phyloP scores from a whole-genome alignment of 2,888 invertebrate species.

The Philopedon plagiatum region DNA sequence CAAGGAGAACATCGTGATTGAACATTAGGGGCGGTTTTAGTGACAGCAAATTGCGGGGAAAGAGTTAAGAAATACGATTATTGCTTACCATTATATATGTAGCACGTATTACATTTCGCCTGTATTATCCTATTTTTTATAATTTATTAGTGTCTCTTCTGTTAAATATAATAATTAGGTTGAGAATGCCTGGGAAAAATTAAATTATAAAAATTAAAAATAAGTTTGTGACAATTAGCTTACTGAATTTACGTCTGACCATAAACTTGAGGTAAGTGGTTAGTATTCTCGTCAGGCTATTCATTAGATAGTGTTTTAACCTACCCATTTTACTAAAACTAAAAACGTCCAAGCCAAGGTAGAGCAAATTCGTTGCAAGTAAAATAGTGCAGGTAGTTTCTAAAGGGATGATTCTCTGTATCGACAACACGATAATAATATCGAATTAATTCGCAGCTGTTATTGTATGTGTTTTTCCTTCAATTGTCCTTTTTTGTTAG shows the following conservation, averaged over 20 bases:
- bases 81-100: neutral
- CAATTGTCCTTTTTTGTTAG: too few relatives aligned
- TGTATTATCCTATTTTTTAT: too few relatives aligned
- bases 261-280: neutral
- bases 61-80: neutral
- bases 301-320: constrained; percentile 9
- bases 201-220: too few relatives aligned
- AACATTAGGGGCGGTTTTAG: neutral
- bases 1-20: constrained; percentile 10
- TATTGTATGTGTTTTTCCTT: too few relatives aligned
- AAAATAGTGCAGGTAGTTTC: neutral
- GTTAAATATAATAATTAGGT: too few relatives aligned
- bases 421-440: neutral
- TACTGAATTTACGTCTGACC: neutral
- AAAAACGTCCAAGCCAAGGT: constrained; percentile 12
- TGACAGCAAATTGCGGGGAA: neutral
- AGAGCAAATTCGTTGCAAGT: neutral
- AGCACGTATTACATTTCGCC: too few relatives aligned
- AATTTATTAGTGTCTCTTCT: too few relatives aligned
- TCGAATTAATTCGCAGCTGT: neutral
- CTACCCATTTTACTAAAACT: neutral
- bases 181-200: too few relatives aligned
- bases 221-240: neutral
- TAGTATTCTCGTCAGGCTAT: constrained; percentile 10
- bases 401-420: neutral